phyloP scores from a whole-genome alignment of 2,113 vertebrate genomes.

The Tonatia bakeri region DNA sequence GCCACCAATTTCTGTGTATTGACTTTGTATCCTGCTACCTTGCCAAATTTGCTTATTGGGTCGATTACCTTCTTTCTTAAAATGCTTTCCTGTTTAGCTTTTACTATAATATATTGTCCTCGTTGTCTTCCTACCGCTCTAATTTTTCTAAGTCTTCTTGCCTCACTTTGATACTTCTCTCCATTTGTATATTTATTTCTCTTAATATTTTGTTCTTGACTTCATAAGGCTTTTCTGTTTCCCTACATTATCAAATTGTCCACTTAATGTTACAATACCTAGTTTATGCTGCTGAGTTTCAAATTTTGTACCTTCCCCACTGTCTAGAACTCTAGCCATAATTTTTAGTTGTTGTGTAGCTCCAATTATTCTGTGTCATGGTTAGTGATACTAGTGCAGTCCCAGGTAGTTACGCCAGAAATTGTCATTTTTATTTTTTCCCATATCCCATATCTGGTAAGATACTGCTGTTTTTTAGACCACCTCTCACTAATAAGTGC shows the following conservation, averaged over 20 bases:
- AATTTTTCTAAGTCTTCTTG: not conserved
- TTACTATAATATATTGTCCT: not conserved
- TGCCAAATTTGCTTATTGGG: not conserved
- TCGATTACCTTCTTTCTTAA: not conserved
- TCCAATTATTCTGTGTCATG: not conserved
- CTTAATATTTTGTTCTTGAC: slow-evolving; percentile 19
- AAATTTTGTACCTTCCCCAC: not conserved
- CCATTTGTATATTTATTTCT: not conserved
- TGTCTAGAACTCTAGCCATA: not conserved
- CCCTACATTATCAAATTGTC: not conserved
- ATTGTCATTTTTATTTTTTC: not conserved
- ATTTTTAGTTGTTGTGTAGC: not conserved
- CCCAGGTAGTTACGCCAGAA: not conserved
- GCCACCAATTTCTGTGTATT: not conserved
- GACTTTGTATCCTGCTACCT: not conserved
- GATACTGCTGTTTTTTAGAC: not conserved
- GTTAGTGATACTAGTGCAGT: not conserved
- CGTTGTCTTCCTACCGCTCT: not conserved
- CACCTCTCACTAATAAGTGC: not conserved
- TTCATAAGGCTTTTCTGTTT: not conserved
- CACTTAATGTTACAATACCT: not conserved
- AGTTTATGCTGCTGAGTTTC: not conserved
- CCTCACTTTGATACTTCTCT: not conserved
- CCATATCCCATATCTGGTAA: not conserved
- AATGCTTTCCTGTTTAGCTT: not conserved